A percentile compares a stretch with the other conserved stretches of the same genome.
Evolutionary conservation across 92 coral and sea anemone genomes (phyloP).

Genomic region (Porites rus): DNA sequence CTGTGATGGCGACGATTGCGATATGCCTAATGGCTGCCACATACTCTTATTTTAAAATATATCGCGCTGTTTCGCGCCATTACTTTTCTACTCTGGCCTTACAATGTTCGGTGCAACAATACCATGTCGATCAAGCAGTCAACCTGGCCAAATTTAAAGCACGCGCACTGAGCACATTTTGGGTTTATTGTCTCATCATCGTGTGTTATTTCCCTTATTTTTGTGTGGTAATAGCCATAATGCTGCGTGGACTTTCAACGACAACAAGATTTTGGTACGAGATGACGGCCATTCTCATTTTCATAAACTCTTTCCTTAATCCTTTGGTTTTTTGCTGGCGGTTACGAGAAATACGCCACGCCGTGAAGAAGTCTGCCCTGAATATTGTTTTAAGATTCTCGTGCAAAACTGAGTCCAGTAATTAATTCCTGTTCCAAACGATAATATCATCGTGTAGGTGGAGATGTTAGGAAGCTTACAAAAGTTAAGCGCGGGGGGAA

Average conservation of each 20-base stretch:
- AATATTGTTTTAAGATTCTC: not conserved
- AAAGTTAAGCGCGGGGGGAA: too few relatives aligned
- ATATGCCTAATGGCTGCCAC: conserved; percentile 14
- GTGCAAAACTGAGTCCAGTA: not conserved
- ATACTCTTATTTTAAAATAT: conserved; percentile 26
- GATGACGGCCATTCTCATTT: conserved; percentile 34
- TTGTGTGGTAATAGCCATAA: conserved; percentile 22
- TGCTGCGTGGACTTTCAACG: not conserved
- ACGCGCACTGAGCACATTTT: conserved; percentile 35
- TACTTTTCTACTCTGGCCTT: not conserved
- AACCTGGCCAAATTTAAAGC: conserved; percentile 32
- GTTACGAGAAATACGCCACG: conserved; percentile 21
- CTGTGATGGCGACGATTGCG: conserved; percentile 5
- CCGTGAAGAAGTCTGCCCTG: conserved; percentile 8
- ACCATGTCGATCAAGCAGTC: not conserved
- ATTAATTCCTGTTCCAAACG: not conserved
- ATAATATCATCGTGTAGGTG: not conserved
- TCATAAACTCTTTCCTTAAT: conserved; percentile 38
- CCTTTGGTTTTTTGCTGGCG: conserved; percentile 48
- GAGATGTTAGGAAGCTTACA: not conserved
- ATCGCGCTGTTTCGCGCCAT: conserved; percentile 39
- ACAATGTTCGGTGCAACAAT: conserved; percentile 17
- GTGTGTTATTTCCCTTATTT: conserved; percentile 44
- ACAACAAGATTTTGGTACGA: conserved; percentile 29
- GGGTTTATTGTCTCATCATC: conserved; percentile 41